phyloP scores from a whole-genome alignment of 1,140 invertebrate genomes.

The Lamellibrachia luymesi region DNA sequence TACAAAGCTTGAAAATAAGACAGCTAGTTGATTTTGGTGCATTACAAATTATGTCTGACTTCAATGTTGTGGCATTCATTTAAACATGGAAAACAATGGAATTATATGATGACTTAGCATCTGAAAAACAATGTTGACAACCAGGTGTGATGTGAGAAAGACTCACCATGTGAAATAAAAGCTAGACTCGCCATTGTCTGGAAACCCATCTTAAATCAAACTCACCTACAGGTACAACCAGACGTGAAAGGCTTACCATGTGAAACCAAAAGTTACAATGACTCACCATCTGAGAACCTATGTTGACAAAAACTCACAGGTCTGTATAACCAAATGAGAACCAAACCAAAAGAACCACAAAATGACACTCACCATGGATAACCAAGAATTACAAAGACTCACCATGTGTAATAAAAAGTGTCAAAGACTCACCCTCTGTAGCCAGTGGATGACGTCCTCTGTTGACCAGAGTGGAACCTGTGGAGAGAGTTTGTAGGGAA shows the following conservation, averaged over 20 bases:
- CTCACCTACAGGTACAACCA: neutral
- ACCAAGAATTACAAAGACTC: neutral
- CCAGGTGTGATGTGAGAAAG: neutral
- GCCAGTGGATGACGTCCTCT: conserved; percentile 96
- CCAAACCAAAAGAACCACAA: too few species aligned
- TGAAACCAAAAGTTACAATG: neutral
- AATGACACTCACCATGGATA: too few species aligned
- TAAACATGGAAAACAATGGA: neutral
- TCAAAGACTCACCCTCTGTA: conserved; percentile 70
- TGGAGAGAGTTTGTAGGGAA: conserved; percentile 95
- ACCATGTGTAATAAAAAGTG: neutral
- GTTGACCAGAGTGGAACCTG: conserved; percentile 97
- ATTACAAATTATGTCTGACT: neutral
- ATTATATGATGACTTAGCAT: neutral
- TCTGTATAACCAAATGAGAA: too few species aligned
- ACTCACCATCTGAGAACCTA: neutral
- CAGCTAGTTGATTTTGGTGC: neutral
- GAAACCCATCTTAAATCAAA: neutral
- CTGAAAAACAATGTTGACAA: neutral
- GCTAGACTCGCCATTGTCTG: neutral
- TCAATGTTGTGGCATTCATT: neutral
- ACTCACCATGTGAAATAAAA: neutral
- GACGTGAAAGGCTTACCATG: neutral
- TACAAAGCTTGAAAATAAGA: neutral
- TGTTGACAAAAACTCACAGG: too few species aligned